Conservation (phyloP, 2,888 invertebrate genomes). For the Tipula vernalis region DNA sequence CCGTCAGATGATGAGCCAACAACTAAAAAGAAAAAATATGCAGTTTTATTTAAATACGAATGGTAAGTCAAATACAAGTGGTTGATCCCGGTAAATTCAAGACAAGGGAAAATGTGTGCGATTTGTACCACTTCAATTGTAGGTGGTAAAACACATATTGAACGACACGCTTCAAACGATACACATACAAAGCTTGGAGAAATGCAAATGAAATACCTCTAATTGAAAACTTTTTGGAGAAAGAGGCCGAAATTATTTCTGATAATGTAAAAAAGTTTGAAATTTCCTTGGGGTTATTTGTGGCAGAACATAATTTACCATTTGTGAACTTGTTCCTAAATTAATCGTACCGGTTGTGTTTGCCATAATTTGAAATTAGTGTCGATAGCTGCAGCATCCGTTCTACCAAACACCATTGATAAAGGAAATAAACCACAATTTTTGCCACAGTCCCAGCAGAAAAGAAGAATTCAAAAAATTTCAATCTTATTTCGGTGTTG, state of each 20-base stretch:
- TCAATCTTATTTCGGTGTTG: constrained; percentile 11
- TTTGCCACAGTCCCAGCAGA: constrained; percentile 14
- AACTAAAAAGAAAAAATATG: no score
- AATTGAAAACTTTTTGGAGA: no score
- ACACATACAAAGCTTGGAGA: neutral
- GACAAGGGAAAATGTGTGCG: neutral
- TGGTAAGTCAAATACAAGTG: neutral
- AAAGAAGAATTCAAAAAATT: constrained; percentile 15
- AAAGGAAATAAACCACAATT: neutral
- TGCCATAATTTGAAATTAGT: constrained; percentile 13
- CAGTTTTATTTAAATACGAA: neutral
- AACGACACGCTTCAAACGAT: neutral
- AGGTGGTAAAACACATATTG: no score
- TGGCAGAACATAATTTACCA: no score
- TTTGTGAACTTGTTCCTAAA: constrained; percentile 12
- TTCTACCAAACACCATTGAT: neutral
- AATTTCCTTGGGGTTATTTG: no score
- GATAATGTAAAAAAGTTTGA: constrained; percentile 8
- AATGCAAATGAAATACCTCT: no score
- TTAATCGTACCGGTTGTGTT: constrained; percentile 11
- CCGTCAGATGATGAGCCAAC: no score
- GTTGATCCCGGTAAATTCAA: neutral
- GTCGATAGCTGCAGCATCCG: neutral
- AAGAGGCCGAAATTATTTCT: no score
- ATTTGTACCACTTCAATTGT: neutral